These are phyloP conservation scores for Chorisops tibialis DNA, from an alignment of 2,888 invertebrate species.

Conservation along the genomic window DNA sequence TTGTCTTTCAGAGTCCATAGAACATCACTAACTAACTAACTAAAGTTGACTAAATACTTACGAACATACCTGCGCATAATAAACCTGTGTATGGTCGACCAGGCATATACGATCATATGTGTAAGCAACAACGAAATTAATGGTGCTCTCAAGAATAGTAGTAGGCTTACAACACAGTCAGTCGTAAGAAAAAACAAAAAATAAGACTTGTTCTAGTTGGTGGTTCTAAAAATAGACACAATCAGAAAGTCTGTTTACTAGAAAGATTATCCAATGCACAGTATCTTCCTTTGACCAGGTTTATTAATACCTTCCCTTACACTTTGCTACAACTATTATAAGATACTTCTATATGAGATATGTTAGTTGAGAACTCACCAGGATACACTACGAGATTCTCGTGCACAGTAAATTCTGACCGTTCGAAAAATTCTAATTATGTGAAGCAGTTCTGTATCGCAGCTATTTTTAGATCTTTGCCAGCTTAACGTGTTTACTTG, in stretches of 20 bases:
- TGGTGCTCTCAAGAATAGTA: constrained; percentile 8
- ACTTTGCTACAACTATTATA: too few relatives aligned
- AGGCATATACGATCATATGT: too few relatives aligned
- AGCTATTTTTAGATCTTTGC: constrained; percentile 18
- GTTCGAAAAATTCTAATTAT: constrained; percentile 15
- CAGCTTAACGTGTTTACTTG: too few relatives aligned
- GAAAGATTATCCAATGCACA: neutral
- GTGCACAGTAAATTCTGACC: neutral
- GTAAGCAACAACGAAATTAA: neutral
- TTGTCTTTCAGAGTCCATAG: too few relatives aligned
- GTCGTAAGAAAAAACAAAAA: constrained; percentile 11
- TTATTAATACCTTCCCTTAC: too few relatives aligned
- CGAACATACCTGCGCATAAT: too few relatives aligned
- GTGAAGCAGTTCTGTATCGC: constrained; percentile 4
- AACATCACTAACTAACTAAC: too few relatives aligned
- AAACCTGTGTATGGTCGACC: too few relatives aligned
- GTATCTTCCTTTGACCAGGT: neutral
- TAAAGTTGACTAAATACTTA: too few relatives aligned
- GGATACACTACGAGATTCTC: neutral
- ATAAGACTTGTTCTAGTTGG: constrained; percentile 22
- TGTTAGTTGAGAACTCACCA: neutral
- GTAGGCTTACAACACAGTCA: constrained; percentile 5
- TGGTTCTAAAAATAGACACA: constrained; percentile 21
- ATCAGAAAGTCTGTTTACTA: constrained; percentile 6
- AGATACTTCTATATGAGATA: too few relatives aligned